These are phyloP conservation scores for Phenganax subtilis DNA, from an alignment of 92 coral and sea anemone species.

Conservation along the genomic window DNA sequence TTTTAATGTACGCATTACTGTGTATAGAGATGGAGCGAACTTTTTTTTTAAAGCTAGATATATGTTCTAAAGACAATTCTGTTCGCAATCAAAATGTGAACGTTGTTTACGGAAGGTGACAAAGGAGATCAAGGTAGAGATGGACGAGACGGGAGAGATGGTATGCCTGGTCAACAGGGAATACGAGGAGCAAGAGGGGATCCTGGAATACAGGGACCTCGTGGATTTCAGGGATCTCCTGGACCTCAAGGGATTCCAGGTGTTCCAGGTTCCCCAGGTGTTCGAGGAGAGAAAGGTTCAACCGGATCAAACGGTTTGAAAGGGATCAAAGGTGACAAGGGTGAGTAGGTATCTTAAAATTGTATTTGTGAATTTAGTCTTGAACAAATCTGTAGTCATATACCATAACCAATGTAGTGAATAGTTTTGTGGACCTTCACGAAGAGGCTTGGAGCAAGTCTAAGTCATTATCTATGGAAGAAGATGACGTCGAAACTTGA, in stretches of 20 bases:
- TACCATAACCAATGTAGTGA: too few species aligned
- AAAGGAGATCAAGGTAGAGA: background rate
- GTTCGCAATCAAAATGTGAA: too few species aligned
- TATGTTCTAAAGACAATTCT: too few species aligned
- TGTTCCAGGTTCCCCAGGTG: constrained; percentile 9
- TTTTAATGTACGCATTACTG: too few species aligned
- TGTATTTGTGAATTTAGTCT: background rate
- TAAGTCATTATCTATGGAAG: too few species aligned
- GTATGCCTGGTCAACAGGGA: constrained; percentile 5
- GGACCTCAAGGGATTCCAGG: constrained; percentile 6
- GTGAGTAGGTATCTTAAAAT: background rate
- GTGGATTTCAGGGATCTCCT: constrained; percentile 2
- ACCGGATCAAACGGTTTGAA: background rate
- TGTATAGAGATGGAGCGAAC: too few species aligned
- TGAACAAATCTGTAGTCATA: background rate
- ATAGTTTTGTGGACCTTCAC: too few species aligned
- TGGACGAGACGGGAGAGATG: constrained; percentile 10
- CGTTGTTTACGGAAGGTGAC: background rate
- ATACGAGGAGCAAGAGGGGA: constrained; percentile 3
- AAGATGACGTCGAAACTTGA: too few species aligned
- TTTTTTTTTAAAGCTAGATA: too few species aligned
- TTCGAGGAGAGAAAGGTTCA: constrained; percentile 23
- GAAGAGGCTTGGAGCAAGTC: too few species aligned
- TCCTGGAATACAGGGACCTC: constrained; percentile 9
- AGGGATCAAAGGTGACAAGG: constrained; percentile 21